Conservation (phyloP, 2,888 invertebrate genomes). For the Tetragonisca angustula region DNA sequence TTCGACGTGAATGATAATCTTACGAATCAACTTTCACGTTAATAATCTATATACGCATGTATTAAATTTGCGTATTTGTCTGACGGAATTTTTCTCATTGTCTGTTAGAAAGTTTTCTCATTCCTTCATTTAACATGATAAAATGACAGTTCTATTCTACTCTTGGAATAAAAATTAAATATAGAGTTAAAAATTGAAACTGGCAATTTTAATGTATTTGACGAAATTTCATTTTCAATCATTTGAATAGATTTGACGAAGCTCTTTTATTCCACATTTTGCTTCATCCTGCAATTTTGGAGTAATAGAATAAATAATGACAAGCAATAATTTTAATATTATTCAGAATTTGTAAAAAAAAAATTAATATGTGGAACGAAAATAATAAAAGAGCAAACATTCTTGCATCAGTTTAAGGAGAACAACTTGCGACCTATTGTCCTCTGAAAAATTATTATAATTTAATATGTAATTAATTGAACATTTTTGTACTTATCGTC, state of each 20-base stretch:
- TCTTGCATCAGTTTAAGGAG: background rate
- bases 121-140: too few species aligned
- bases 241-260: too few species aligned
- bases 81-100: background rate
- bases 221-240: too few species aligned
- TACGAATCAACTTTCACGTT: constrained; percentile 28
- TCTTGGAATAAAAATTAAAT: too few species aligned
- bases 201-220: too few species aligned
- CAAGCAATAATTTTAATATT: background rate
- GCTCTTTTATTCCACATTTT: background rate
- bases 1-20: constrained; percentile 43
- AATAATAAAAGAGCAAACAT: background rate
- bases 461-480: background rate
- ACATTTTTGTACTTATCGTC: background rate
- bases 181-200: too few species aligned
- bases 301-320: background rate
- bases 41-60: background rate
- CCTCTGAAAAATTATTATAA: background rate
- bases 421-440: background rate
- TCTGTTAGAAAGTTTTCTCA: too few species aligned
- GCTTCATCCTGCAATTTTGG: background rate
- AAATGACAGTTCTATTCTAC: too few species aligned
- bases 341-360: background rate
- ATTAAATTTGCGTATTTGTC: background rate
- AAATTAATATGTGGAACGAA: background rate